A percentile compares a stretch with the other conserved stretches of the same genome.
Evolutionary conservation across 2,797 vertebrate genomes (phyloP).

Genomic region (Hylomyscus alleni): DNA sequence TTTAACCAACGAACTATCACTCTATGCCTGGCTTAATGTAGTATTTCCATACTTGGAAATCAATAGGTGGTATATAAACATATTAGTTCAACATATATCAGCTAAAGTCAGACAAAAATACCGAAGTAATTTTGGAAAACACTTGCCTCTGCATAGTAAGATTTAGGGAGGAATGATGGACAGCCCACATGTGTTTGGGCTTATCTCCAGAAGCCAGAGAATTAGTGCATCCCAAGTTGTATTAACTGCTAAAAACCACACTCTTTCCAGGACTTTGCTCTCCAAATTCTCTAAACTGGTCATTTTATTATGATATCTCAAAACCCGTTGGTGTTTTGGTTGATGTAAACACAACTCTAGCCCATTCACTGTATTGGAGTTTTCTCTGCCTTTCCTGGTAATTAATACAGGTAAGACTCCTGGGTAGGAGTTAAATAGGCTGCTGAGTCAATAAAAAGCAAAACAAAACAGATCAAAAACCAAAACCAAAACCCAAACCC

Average conservation of each 20-base stretch:
- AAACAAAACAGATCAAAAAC: not conserved
- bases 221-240: not conserved
- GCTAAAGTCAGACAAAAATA: not conserved
- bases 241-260: not conserved
- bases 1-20: not conserved
- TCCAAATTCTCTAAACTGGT: not conserved
- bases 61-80: not conserved
- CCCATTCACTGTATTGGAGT: not conserved
- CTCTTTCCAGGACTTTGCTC: not conserved
- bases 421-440: not conserved
- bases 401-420: constrained; percentile 41
- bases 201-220: not conserved
- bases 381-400: constrained; percentile 1
- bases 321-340: not conserved
- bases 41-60: not conserved
- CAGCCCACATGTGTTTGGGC: not conserved
- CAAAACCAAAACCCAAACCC: not conserved
- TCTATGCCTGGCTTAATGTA: not conserved
- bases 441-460: not conserved
- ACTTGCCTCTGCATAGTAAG: not conserved
- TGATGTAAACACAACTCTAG: not conserved
- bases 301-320: not conserved
- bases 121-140: not conserved
- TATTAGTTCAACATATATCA: not conserved
- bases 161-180: not conserved